Evolutionary conservation across 2,113 vertebrate species (phyloP).

Genomic region (Urocitellus parryii): DNA sequence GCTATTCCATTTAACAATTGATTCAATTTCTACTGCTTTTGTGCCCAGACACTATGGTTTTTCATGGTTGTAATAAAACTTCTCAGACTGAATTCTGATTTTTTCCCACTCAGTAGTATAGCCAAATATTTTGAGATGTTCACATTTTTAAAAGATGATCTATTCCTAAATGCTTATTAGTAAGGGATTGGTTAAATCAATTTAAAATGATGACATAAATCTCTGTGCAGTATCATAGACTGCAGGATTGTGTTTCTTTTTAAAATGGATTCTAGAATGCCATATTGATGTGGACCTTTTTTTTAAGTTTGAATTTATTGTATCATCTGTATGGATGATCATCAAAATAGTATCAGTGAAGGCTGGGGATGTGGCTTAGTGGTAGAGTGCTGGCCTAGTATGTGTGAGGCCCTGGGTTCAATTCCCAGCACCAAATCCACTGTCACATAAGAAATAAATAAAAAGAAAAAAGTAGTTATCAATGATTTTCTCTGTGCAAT

Average conservation of each 20-base stretch:
- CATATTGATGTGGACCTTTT: neutral
- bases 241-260: neutral
- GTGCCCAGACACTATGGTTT: neutral
- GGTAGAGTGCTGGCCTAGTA: neutral
- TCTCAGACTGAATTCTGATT: neutral
- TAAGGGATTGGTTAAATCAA: constrained; percentile 6
- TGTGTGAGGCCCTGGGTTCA: neutral
- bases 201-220: constrained; percentile 35
- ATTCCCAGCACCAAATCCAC: neutral
- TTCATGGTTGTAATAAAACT: constrained; percentile 21
- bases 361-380: neutral
- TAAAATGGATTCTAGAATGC: neutral
- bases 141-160: constrained; percentile 55
- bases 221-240: neutral
- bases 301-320: neutral
- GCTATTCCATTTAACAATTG: neutral
- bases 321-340: neutral
- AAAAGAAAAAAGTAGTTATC: neutral
- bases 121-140: constrained; percentile 55
- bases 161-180: neutral
- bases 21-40: constrained; percentile 22
- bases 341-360: neutral
- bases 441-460: neutral
- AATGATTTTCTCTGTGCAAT: neutral
- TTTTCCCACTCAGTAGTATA: neutral